Evolutionary conservation across 1,140 invertebrate species (phyloP), one percentile per base, ranked within the genome.

Genomic region (Popillia japonica): DNA sequence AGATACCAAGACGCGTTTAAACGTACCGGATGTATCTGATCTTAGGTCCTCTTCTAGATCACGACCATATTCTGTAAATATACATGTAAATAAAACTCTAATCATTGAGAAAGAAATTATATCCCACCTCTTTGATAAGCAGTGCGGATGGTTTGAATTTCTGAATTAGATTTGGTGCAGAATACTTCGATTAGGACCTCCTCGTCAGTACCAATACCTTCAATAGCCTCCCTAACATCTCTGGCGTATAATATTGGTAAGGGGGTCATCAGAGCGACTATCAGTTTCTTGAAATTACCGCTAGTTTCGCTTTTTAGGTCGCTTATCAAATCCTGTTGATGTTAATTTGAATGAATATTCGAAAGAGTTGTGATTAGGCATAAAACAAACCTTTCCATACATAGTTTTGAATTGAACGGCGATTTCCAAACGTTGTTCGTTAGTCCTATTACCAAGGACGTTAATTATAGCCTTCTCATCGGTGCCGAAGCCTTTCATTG

Each of bases 251-350:
- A 97, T 80, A 96, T 92, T 6, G 92, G 92, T 72, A 95, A 89
- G 0, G 95, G 93, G 77, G 92, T 95, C 91, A 98, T 93, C 79
- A 98, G 87, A 0, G 94, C 94, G 27, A 98, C 87, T 4, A 98
- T 85, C 0, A 96, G 87, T 81, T 96, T 92, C 86, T 98, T 95
- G 84, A 98, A 97, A 83, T 97, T 96, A 27, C 97, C 97, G 82
- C 92, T 93, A 6, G 96, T 89, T 87, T 99, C 97, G 78, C 94
- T 95, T 85, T 97, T 96, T 79, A 99, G 88, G 81, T 98, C 95
- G 78, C 94, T 93, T 42, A 96, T 91, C 68, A 99, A 88, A 87
- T 98, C 96, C 93, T 98, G 59, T 92, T 90, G 8, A 27, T 11
- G n/a, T 17, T 11, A 40, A 42, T 14, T 74, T n/a, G 8, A 68